These are phyloP conservation scores for Drosophila pandora DNA, from an alignment of 1,140 invertebrate genomes.

Conservation along the genomic window DNA sequence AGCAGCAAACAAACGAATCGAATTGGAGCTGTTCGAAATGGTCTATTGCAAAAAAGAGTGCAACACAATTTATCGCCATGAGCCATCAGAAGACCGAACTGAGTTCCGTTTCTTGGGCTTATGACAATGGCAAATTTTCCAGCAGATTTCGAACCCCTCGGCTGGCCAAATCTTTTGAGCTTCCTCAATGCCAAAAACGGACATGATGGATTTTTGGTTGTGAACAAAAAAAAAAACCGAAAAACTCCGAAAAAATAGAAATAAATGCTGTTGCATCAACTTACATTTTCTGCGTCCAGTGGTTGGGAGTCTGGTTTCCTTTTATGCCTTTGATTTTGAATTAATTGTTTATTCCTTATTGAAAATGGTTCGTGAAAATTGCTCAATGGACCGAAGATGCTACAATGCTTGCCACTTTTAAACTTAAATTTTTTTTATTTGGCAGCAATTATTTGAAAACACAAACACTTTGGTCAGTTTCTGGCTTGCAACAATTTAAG, in stretches of 20 bases:
- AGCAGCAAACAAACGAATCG: conserved; percentile 33
- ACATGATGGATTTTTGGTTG: conserved; percentile 27
- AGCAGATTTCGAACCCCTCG: conserved; percentile 15
- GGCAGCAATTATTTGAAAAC: conserved; percentile 10
- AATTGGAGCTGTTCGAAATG: conserved; percentile 30
- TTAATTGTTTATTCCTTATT: conserved; percentile 61
- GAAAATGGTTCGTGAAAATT: conserved; percentile 40
- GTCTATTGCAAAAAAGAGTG: conserved; percentile 31
- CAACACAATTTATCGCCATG: conserved; percentile 45
- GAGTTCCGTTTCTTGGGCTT: conserved; percentile 60
- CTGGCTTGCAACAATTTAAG: conserved; percentile 8
- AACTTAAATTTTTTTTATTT: conserved; percentile 9
- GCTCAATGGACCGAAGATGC: conserved; percentile 29
- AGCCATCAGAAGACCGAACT: conserved; percentile 49
- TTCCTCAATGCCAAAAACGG: conserved; percentile 67
- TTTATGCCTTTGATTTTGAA: conserved; percentile 45
- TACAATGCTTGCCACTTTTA: not conserved
- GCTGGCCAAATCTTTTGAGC: conserved; percentile 42
- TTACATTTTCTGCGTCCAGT: conserved; percentile 48
- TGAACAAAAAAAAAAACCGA: conserved; percentile 13
- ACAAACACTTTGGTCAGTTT: conserved; percentile 24
- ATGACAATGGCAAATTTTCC: conserved; percentile 49
- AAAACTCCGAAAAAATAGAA: conserved; percentile 28
- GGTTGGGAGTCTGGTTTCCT: conserved; percentile 54
- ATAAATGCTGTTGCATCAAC: conserved; percentile 42